Evolutionary conservation across 2,113 vertebrate genomes (phyloP), one percentile per base, ranked within the genome.

Genomic region (Otus sunia): DNA sequence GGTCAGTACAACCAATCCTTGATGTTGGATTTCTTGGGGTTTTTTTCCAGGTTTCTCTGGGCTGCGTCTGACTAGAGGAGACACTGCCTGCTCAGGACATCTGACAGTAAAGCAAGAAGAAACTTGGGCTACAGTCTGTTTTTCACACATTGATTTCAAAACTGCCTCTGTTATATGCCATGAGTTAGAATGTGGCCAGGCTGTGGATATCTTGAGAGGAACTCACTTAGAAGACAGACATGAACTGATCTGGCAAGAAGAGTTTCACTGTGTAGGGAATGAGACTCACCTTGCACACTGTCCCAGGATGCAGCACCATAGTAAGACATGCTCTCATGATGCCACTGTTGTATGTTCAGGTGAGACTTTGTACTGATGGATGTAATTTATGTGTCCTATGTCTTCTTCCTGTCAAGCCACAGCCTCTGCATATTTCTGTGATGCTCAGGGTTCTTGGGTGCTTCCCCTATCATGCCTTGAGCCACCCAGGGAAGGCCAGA

Each of bases 281-380:
- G 98, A 98, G 88, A 74, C 79, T 43, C 88, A 74, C 12, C 97
- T 98, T 68, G 88, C 97, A 2, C 86, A 96, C 32, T 98, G 98
- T 62, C 90, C 88, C 19, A 91, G 96, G 43, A 97, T 20, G 3
- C 30, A 86, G 16, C 97, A 30, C 11, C 73, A 3, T 1, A 94
- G 59, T 6, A 72, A 73, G 6, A 92, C 34, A 0, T 98, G 98
- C n/a, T 84, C 52, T 78, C 97, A 97, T 63, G 96, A 97, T 25
- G 96, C 96, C 69, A 89, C 75, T 23, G 11, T 98, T 29, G 15
- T 98, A 55, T 98, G 98, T 88, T 97, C 98, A 97, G 97, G 98
- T 98, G 74, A 98, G 98, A 79, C 16, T 88, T 84, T 36, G n/a
- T 36, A 76, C 10, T 25, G 59, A 49, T 25, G 15, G 20, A 50